phyloP scores from a whole-genome alignment of 2,888 invertebrate genomes.

The Tigriopus californicus region DNA sequence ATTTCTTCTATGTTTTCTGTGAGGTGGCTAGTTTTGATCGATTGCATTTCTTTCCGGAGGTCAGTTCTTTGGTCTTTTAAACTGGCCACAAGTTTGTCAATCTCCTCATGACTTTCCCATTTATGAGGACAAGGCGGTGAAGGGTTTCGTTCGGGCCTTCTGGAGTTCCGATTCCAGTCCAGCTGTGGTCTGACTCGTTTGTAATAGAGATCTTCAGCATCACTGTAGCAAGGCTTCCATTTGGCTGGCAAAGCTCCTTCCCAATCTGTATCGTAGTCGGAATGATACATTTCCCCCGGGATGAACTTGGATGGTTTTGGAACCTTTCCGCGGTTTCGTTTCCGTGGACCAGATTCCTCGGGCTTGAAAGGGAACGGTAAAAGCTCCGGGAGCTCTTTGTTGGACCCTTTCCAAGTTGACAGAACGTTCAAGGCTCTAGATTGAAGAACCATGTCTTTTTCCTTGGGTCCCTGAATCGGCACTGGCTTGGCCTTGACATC shows the following conservation, averaged over 20 bases:
- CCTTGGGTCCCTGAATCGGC: too few relatives aligned
- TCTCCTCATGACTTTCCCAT: constrained; percentile 1
- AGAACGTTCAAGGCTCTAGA: too few relatives aligned
- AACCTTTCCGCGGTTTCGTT: neutral
- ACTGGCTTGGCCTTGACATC: too few relatives aligned
- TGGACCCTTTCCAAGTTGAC: too few relatives aligned
- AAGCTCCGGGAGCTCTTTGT: too few relatives aligned
- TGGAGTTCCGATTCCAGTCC: neutral
- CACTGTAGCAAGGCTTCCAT: constrained; percentile 1
- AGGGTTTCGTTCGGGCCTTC: neutral
- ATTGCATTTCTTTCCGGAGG: too few relatives aligned
- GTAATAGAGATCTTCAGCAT: neutral
- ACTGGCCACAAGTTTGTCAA: neutral
- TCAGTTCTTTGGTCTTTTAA: too few relatives aligned
- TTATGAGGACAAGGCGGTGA: neutral
- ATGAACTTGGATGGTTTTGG: neutral
- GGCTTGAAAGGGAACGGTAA: too few relatives aligned
- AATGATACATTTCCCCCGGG: neutral
- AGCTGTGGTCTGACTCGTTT: neutral
- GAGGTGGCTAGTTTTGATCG: too few relatives aligned
- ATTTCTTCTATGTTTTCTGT: too few relatives aligned
- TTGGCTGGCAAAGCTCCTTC: neutral
- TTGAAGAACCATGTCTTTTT: too few relatives aligned
- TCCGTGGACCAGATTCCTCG: too few relatives aligned
- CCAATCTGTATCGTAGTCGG: constrained; percentile 1